Conservation (phyloP, 2,888 invertebrate species). For the Eristalis pertinax region DNA sequence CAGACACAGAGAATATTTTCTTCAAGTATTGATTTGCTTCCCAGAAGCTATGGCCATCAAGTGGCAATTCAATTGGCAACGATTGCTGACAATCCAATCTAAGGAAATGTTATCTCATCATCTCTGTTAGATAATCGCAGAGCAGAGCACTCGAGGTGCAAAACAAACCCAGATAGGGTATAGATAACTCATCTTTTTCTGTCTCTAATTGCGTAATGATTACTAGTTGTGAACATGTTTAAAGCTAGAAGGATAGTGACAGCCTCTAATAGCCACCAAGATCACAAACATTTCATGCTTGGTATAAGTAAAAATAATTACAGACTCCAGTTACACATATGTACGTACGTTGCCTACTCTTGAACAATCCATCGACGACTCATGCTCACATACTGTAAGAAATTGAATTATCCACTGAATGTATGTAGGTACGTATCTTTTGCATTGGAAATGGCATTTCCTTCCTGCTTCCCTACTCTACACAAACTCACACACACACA, state of each 20-base stretch:
- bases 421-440: background rate
- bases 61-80: background rate
- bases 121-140: background rate
- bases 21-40: background rate
- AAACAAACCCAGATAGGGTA: background rate
- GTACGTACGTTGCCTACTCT: background rate
- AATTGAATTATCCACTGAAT: background rate
- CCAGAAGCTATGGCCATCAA: background rate
- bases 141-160: background rate
- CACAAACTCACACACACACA: background rate
- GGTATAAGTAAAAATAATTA: no score
- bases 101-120: background rate
- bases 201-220: background rate
- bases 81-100: background rate
- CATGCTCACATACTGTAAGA: background rate
- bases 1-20: no score
- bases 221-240: background rate
- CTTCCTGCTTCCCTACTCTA: conserved; percentile 12
- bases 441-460: conserved; percentile 59
- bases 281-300: background rate
- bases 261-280: background rate
- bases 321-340: no score
- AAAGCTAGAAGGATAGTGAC: background rate
- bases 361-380: no score
- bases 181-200: background rate